These are phyloP conservation scores for Cyanistes caeruleus DNA, from an alignment of 2,113 vertebrate genomes.

Conservation along the genomic window DNA sequence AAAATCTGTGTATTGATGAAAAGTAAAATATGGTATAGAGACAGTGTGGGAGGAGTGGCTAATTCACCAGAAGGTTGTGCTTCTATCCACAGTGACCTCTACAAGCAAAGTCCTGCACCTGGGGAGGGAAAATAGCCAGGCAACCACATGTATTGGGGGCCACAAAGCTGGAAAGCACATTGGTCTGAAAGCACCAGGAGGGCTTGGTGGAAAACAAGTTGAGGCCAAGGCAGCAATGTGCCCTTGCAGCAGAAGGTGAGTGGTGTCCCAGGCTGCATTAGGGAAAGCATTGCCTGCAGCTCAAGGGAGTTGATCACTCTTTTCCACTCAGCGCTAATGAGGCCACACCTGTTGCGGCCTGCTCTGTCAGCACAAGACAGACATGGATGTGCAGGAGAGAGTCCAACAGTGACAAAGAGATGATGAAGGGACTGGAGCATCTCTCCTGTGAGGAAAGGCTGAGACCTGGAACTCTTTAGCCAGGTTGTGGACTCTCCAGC, in stretches of 20 bases:
- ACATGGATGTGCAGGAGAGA: background rate
- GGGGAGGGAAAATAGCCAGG: background rate
- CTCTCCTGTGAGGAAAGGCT: background rate
- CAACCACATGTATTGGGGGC: fast-evolving
- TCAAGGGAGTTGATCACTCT: background rate
- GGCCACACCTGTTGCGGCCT: background rate
- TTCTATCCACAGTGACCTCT: background rate
- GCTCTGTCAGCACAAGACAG: background rate
- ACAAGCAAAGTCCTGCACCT: background rate
- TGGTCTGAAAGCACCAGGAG: background rate
- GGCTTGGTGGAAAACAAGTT: background rate
- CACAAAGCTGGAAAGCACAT: background rate
- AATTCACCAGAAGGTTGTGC: background rate
- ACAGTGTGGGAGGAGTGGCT: background rate
- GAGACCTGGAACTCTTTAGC: background rate
- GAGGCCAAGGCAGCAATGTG: background rate
- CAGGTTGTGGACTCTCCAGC: background rate
- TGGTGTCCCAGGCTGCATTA: background rate
- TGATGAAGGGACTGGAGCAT: background rate
- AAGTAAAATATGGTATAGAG: background rate
- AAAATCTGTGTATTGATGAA: background rate
- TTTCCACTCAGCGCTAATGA: background rate
- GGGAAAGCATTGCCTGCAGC: background rate
- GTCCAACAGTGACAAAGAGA: background rate
- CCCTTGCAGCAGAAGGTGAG: background rate